A percentile compares a stretch with the other conserved stretches of the same genome.
phyloP scores from a whole-genome alignment of 2,113 vertebrate species.

The Typhlomys cinereus region DNA sequence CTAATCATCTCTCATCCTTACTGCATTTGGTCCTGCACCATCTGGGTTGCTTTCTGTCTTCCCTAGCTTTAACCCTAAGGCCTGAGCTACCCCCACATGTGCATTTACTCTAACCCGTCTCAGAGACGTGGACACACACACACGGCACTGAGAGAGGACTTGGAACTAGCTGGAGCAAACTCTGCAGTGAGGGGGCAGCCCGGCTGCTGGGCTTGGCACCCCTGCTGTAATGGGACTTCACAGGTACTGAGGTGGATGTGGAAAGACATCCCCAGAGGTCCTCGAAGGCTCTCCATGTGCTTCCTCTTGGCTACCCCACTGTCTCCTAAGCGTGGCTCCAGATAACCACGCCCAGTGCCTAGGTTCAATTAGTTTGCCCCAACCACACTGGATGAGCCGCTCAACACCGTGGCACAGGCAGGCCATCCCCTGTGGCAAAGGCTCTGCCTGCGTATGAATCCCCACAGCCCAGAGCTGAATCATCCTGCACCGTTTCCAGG shows the following conservation, averaged over 20 bases:
- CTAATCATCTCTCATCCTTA: background rate
- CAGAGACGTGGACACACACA: background rate
- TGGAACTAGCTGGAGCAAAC: background rate
- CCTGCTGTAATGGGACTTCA: background rate
- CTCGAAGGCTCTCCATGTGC: too few relatives aligned
- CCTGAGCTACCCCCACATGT: background rate
- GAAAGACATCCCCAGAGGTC: background rate
- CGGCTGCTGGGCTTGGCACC: background rate
- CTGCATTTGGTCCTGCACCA: background rate
- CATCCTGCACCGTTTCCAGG: background rate
- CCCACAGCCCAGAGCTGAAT: background rate
- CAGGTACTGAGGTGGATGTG: background rate
- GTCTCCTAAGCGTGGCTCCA: background rate
- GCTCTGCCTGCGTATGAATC: too few relatives aligned
- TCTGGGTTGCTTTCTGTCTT: background rate
- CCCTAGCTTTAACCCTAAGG: background rate
- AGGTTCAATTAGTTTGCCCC: background rate
- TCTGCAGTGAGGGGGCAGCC: too few relatives aligned
- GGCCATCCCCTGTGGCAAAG: background rate
- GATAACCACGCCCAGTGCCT: background rate
- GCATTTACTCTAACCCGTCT: background rate
- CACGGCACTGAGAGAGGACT: background rate
- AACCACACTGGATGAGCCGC: fast-evolving
- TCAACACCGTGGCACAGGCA: background rate
- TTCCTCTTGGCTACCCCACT: too few relatives aligned